Conservation (phyloP, 1,140 invertebrate genomes). For the Eubasilissa regina region DNA sequence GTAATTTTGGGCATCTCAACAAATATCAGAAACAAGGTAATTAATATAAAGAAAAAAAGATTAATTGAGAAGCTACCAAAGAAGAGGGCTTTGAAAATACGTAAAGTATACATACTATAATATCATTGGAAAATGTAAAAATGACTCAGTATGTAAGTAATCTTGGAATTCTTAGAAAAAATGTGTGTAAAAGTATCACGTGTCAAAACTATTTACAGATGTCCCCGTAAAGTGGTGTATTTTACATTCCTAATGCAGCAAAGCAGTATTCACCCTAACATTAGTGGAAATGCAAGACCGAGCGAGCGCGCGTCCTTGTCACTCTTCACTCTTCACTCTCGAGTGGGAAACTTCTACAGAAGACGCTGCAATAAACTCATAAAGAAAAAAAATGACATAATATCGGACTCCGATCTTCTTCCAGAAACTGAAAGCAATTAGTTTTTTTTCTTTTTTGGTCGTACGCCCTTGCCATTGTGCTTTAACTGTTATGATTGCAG, state of each 20-base stretch:
- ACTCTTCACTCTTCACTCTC: conserved; percentile 9
- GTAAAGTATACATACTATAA: too few species aligned
- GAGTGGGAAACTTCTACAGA: conserved; percentile 27
- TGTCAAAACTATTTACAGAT: not conserved
- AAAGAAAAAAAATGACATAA: conserved; percentile 44
- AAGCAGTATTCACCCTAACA: not conserved
- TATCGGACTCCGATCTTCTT: conserved; percentile 29
- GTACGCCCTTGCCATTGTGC: conserved; percentile 24
- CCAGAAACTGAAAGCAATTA: conserved; percentile 50
- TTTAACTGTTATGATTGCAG: conserved; percentile 16
- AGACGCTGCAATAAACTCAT: conserved; percentile 42
- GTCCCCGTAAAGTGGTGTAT: too few species aligned
- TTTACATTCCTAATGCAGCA: not conserved
- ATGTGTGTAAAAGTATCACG: conserved; percentile 5
- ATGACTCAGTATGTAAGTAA: not conserved
- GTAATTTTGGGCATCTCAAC: too few species aligned
- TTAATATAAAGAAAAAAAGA: too few species aligned
- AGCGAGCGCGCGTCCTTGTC: not conserved
- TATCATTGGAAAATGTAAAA: too few species aligned
- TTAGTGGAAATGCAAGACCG: conserved; percentile 25
- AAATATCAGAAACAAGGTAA: too few species aligned
- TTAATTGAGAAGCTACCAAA: too few species aligned
- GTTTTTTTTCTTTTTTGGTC: conserved; percentile 25
- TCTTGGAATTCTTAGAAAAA: not conserved
- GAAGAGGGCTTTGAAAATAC: too few species aligned